Conservation (phyloP, 2,888 invertebrate species). For the Rutpela maculata region DNA sequence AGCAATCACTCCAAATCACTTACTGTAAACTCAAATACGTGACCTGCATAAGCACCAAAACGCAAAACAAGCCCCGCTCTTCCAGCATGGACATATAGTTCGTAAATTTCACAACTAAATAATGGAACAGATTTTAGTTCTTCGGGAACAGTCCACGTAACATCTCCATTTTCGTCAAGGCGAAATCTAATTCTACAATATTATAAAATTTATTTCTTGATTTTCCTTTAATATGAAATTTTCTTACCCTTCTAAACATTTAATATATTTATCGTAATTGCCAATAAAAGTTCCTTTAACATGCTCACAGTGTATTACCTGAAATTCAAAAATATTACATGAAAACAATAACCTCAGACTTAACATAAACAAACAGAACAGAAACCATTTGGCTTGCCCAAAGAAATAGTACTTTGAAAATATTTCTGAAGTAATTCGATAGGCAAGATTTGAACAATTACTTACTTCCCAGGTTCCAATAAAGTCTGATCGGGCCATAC, state of each 20-base stretch:
- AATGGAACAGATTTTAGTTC: constrained; percentile 76
- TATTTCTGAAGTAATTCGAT: not conserved
- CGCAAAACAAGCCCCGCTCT: constrained; percentile 69
- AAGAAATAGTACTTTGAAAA: not conserved
- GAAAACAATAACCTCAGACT: not conserved
- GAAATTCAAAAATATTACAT: constrained; percentile 8
- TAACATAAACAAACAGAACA: not conserved
- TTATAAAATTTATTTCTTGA: not conserved
- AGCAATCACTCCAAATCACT: constrained; percentile 23
- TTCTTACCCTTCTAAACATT: constrained; percentile 40
- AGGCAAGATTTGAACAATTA: constrained; percentile 30
- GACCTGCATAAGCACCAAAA: constrained; percentile 80
- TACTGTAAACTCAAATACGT: constrained; percentile 80
- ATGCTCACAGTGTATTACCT: constrained; percentile 44
- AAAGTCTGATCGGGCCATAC: constrained; percentile 66
- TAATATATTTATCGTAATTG: constrained; percentile 40
- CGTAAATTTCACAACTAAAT: constrained; percentile 83
- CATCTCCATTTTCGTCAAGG: constrained; percentile 80
- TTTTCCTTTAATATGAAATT: constrained; percentile 1
- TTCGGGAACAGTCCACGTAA: constrained; percentile 79
- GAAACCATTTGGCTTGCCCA: not conserved
- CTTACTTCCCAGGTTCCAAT: constrained; percentile 78
- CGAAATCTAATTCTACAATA: constrained; percentile 73
- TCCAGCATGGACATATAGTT: constrained; percentile 73
- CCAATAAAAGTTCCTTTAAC: constrained; percentile 33